Evolutionary conservation across 2,113 vertebrate species (phyloP).

Genomic region (Tragelaphus buxtoni): DNA sequence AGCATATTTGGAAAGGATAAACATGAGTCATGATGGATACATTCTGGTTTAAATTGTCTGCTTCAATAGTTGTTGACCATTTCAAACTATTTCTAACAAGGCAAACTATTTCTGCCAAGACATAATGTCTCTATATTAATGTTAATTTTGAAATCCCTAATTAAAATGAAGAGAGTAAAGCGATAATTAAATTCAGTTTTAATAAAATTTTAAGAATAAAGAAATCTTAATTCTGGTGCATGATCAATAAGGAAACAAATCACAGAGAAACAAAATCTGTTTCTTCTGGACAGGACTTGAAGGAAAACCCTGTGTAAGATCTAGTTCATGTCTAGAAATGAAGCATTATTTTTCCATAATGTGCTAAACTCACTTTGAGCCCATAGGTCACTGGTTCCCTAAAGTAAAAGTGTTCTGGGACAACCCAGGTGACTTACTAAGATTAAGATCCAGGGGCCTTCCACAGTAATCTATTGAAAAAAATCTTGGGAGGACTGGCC

Average conservation of each 20-base stretch:
- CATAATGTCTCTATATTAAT: not conserved
- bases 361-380: not conserved
- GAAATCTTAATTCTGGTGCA: not conserved
- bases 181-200: not conserved
- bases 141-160: not conserved
- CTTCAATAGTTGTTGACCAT: not conserved
- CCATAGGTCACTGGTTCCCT: not conserved
- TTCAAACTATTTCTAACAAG: not conserved
- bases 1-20: not conserved
- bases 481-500: not conserved
- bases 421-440: not conserved
- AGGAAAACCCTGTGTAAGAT: not conserved
- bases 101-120: not conserved
- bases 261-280: not conserved
- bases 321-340: not conserved
- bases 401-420: not conserved
- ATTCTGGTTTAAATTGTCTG: not conserved
- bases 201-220: not conserved
- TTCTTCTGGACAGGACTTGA: not conserved
- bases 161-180: not conserved
- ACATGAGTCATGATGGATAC: not conserved
- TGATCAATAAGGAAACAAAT: not conserved
- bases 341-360: not conserved
- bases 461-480: not conserved
- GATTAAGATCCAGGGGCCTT: not conserved